A percentile compares a stretch with the other conserved stretches of the same genome.
Evolutionary conservation across 92 coral and sea anemone species (phyloP).

Genomic region (Bergia puertoricense): DNA sequence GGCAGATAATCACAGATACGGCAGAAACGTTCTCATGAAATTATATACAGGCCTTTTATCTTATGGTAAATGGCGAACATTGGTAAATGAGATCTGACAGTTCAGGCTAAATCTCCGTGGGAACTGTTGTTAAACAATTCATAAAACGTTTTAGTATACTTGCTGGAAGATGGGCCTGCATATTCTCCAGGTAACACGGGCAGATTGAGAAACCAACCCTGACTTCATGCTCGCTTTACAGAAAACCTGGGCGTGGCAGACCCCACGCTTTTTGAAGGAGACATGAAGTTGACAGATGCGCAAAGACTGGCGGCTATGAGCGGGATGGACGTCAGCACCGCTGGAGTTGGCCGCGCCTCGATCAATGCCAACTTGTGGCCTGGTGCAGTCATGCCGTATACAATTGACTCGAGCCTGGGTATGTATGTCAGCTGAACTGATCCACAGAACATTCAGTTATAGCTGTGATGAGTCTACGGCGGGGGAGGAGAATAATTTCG

Average conservation of each 20-base stretch:
- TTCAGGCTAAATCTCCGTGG: too few species aligned
- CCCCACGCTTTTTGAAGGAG: neutral
- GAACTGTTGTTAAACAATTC: too few species aligned
- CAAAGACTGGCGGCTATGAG: neutral
- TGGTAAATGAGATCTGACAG: too few species aligned
- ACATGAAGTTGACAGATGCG: constrained; percentile 16
- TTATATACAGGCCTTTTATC: too few species aligned
- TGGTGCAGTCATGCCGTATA: constrained; percentile 12
- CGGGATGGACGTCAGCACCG: neutral
- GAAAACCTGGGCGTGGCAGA: constrained; percentile 28
- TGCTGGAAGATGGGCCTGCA: too few species aligned
- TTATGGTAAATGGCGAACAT: too few species aligned
- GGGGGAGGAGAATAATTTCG: neutral
- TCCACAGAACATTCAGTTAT: neutral
- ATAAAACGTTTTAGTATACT: too few species aligned
- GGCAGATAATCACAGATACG: too few species aligned
- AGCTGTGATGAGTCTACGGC: neutral
- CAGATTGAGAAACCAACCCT: too few species aligned
- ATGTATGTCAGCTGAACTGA: neutral
- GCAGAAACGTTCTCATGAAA: too few species aligned
- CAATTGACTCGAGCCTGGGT: constrained; percentile 5
- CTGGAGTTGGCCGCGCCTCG: neutral
- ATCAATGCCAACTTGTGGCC: constrained; percentile 11
- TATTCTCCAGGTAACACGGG: too few species aligned
- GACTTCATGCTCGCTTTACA: neutral